phyloP scores from a whole-genome alignment of 2,888 invertebrate genomes.

The Alloplasta piceator region DNA sequence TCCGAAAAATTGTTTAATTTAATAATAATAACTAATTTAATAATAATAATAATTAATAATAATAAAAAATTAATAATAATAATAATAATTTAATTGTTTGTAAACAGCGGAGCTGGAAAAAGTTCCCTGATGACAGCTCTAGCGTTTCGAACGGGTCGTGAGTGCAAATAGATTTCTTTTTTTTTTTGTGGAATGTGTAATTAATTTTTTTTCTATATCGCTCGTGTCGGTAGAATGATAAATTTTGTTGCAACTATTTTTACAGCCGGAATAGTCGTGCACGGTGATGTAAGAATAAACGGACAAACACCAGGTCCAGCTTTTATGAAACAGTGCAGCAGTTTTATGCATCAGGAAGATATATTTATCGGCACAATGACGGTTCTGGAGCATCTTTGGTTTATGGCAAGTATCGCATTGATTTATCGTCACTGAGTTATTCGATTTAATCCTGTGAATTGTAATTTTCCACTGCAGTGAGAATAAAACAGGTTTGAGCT shows the following conservation, averaged over 20 bases:
- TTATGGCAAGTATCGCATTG: conserved; percentile 87
- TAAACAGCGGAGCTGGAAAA: conserved; percentile 93
- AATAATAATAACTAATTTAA: no score
- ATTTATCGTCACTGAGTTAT: no score
- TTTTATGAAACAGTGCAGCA: conserved; percentile 92
- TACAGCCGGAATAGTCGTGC: conserved; percentile 88
- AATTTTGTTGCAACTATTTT: conserved; percentile 4
- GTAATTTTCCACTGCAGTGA: no score
- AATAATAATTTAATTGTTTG: conserved; percentile 69
- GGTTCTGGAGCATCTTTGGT: conserved; percentile 93
- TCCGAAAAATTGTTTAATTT: no score
- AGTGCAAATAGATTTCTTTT: conserved; percentile 71
- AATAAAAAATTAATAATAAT: no score
- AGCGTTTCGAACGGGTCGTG: conserved; percentile 90
- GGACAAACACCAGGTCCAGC: conserved; percentile 87
- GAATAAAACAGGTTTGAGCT: no score
- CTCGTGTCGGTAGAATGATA: conserved; percentile 19
- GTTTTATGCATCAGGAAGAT: conserved; percentile 97
- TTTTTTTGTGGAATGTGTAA: conserved; percentile 10
- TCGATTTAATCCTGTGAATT: no score
- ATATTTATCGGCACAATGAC: conserved; percentile 94
- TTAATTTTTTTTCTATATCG: conserved; percentile 2
- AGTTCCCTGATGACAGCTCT: conserved; percentile 94
- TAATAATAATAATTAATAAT: no score
- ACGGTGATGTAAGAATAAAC: conserved; percentile 93